These are phyloP conservation scores for Pelodytes ibericus DNA, from an alignment of 2,797 vertebrate genomes.

Conservation along the genomic window DNA sequence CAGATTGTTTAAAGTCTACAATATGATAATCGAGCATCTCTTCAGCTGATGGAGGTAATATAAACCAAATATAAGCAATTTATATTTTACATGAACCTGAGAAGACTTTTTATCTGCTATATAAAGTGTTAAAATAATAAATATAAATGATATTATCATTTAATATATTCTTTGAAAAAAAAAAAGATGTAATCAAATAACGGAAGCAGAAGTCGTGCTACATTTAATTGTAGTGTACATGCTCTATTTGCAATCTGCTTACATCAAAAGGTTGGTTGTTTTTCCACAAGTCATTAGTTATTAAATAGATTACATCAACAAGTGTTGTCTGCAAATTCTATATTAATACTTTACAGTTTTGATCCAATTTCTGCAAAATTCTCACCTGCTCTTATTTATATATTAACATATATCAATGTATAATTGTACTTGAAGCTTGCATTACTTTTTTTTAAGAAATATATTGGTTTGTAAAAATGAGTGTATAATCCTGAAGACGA, in stretches of 20 bases:
- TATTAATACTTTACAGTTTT: background rate
- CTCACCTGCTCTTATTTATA: too few relatives aligned
- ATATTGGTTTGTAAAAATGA: too few relatives aligned
- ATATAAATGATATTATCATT: constrained; percentile 21
- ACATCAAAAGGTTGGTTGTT: background rate
- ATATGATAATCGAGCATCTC: constrained; percentile 16
- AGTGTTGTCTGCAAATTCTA: background rate
- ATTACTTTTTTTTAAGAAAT: too few relatives aligned
- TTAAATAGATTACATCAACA: background rate
- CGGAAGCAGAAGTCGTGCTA: too few relatives aligned
- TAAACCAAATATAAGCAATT: constrained; percentile 21
- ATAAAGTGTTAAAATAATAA: constrained; percentile 27
- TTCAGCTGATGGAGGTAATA: constrained; percentile 19
- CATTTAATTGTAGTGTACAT: background rate
- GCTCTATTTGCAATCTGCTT: background rate
- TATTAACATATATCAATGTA: too few relatives aligned
- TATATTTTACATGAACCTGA: constrained; percentile 12
- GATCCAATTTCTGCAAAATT: too few relatives aligned
- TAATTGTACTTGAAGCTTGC: too few relatives aligned
- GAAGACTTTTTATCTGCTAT: constrained; percentile 17
- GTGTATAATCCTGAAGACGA: too few relatives aligned
- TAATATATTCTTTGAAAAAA: constrained; percentile 11
- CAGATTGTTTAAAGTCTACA: constrained; percentile 8
- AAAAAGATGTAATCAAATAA: background rate
- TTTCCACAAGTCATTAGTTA: background rate